Conservation (phyloP, 2,113 vertebrate species). For the Brienomyrus brachyistius region DNA sequence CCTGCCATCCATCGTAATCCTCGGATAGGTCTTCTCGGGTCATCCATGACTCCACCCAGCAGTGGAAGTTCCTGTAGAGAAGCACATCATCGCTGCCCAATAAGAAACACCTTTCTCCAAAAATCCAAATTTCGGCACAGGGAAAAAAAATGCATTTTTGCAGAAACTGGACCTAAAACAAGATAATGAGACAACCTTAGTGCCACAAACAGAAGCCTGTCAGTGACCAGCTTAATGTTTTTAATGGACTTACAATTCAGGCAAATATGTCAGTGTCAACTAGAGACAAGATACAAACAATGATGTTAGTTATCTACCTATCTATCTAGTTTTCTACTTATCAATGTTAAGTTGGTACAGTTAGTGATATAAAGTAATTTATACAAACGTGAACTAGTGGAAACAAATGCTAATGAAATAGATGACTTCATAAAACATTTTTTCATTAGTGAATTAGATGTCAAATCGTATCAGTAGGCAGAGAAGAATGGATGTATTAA, state of each 20-base stretch:
- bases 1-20: constrained; percentile 81
- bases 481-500: background rate
- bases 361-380: background rate
- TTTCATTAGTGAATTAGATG: background rate
- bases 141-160: background rate
- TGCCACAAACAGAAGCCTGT: background rate
- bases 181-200: background rate
- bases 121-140: background rate
- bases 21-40: constrained; percentile 68
- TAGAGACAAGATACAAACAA: background rate
- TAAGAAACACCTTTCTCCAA: background rate
- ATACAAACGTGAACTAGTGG: background rate
- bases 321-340: background rate
- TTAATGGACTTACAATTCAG: background rate
- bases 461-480: background rate
- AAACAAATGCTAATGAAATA: background rate
- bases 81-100: background rate
- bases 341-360: background rate
- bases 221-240: background rate
- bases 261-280: background rate
- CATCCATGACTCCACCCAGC: constrained; percentile 94
- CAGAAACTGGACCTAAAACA: background rate
- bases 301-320: background rate
- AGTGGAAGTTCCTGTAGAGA: constrained; percentile 84
- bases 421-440: background rate